These are phyloP conservation scores for Altica lythri DNA, from an alignment of 2,888 invertebrate genomes.

Conservation along the genomic window DNA sequence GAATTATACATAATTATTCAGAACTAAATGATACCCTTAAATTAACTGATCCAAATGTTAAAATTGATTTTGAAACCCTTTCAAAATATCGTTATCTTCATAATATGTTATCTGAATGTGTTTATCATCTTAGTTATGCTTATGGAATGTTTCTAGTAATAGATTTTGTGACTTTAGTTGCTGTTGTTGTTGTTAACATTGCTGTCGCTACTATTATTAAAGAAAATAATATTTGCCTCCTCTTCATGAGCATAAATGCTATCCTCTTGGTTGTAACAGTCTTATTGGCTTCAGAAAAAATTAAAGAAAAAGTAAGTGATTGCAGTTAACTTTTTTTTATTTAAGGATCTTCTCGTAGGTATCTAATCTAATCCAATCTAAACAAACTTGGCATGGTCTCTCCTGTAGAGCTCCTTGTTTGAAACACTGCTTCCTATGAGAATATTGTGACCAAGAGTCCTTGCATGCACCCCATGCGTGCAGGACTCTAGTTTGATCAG, in stretches of 20 bases:
- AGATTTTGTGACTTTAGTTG: background rate
- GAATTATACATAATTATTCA: background rate
- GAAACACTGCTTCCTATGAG: too few relatives aligned
- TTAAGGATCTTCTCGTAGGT: too few relatives aligned
- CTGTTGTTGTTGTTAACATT: constrained; percentile 1
- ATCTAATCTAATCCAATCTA: too few relatives aligned
- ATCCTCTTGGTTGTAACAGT: background rate
- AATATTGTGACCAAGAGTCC: too few relatives aligned
- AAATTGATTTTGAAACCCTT: background rate
- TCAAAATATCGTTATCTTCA: constrained; percentile 2
- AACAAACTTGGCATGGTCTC: too few relatives aligned
- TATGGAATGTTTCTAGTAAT: background rate
- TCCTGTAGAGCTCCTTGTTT: too few relatives aligned
- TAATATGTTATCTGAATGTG: constrained; percentile 14
- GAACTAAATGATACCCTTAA: background rate
- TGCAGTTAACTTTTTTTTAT: background rate
- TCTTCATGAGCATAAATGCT: background rate
- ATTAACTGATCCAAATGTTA: background rate
- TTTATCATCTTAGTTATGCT: background rate
- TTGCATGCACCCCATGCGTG: too few relatives aligned
- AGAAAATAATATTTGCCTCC: background rate
- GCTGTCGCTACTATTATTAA: background rate
- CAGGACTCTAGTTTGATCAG: too few relatives aligned
- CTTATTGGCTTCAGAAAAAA: background rate
- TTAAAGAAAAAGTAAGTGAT: constrained; percentile 7